Percentiles rank a stretch among this genome's conserved stretches.
Conservation (phyloP, 2,888 invertebrate genomes). For the Globia sparganii region DNA sequence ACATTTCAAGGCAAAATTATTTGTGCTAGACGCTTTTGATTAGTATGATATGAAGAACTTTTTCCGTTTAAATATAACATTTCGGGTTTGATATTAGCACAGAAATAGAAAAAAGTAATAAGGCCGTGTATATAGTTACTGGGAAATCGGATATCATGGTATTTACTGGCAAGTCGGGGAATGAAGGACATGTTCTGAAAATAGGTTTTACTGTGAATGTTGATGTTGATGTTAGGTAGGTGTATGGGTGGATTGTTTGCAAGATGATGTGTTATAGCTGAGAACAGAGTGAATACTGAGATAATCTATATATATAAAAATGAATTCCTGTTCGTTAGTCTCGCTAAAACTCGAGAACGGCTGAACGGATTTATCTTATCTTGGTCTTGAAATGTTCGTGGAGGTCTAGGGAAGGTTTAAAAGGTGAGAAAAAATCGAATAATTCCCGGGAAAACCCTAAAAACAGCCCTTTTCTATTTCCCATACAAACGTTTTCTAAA, state of each 20-base stretch:
- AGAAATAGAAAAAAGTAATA: neutral
- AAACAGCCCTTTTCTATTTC: too few relatives aligned
- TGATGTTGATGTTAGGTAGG: neutral
- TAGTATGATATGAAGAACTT: neutral
- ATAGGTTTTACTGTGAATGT: neutral
- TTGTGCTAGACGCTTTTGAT: neutral
- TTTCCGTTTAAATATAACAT: neutral
- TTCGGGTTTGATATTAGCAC: neutral
- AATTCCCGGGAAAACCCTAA: too few relatives aligned
- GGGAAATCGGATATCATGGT: neutral
- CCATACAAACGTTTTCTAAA: too few relatives aligned
- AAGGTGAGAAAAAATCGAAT: too few relatives aligned
- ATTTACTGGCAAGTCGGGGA: neutral
- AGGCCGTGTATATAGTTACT: too few relatives aligned
- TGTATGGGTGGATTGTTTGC: neutral
- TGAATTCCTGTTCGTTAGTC: too few relatives aligned
- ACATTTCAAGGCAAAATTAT: slow-evolving; percentile 27
- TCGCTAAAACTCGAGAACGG: too few relatives aligned
- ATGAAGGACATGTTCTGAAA: neutral
- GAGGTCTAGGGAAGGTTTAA: too few relatives aligned
- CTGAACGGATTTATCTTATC: too few relatives aligned
- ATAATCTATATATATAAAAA: too few relatives aligned
- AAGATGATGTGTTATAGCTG: neutral
- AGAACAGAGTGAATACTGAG: neutral
- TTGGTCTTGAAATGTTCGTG: too few relatives aligned